These are phyloP conservation scores for Manis pentadactyla DNA, from an alignment of 2,797 vertebrate genomes.

Conservation along the genomic window DNA sequence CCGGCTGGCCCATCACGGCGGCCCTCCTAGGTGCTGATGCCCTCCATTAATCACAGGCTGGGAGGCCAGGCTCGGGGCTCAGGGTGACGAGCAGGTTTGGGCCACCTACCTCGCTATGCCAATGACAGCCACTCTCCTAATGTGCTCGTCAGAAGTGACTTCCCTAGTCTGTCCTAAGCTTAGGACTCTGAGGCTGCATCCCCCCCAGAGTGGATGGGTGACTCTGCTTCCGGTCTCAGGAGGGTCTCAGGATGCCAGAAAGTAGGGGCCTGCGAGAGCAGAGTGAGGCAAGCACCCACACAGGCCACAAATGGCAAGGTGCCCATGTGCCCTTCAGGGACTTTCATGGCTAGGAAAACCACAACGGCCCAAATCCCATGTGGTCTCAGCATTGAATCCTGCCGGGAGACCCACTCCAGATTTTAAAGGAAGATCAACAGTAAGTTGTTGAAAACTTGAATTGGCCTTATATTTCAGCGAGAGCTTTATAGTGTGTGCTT, in stretches of 20 bases:
- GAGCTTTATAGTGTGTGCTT: neutral
- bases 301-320: slow-evolving; percentile 86
- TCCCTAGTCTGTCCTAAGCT: slow-evolving; percentile 62
- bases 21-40: slow-evolving; percentile 73
- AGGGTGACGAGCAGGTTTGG: slow-evolving; percentile 48
- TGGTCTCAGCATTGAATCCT: neutral
- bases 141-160: slow-evolving; percentile 73
- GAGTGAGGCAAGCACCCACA: slow-evolving; percentile 81
- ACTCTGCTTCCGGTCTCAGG: slow-evolving; percentile 36
- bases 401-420: neutral
- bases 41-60: slow-evolving; percentile 80
- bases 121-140: slow-evolving; percentile 72
- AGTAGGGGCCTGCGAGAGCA: slow-evolving; percentile 87
- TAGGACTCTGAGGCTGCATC: slow-evolving; percentile 72
- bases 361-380: too few relatives aligned
- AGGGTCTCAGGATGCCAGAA: slow-evolving; percentile 76
- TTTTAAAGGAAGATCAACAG: neutral
- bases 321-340: slow-evolving; percentile 44
- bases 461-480: neutral
- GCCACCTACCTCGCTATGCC: slow-evolving; percentile 68
- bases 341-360: neutral
- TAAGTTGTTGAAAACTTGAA: neutral
- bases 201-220: neutral
- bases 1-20: neutral
- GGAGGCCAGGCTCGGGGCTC: slow-evolving; percentile 30